phyloP scores from a whole-genome alignment of 1,140 invertebrate genomes.

The Drosophila sp. region DNA sequence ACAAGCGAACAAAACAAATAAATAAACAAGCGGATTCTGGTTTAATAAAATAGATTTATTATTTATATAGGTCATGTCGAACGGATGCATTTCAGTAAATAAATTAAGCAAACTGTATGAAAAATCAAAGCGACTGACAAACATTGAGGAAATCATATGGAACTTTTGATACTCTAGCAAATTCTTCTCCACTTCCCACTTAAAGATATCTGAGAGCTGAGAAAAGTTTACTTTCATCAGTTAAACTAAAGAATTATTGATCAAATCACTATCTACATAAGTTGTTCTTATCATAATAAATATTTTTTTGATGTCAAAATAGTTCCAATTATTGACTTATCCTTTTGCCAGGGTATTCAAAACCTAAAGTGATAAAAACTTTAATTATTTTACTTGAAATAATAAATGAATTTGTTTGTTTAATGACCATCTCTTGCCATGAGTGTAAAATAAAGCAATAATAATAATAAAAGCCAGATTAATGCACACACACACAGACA shows the following conservation, averaged over 20 bases:
- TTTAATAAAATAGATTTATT: constrained; percentile 58
- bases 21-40: constrained; percentile 30
- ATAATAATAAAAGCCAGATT: constrained; percentile 38
- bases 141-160: neutral
- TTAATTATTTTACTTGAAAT: constrained; percentile 7
- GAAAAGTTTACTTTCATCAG: no score
- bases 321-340: neutral
- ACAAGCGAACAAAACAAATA: constrained; percentile 31
- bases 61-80: constrained; percentile 37
- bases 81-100: constrained; percentile 17
- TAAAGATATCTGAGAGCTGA: no score
- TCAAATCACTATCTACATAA: no score
- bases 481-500: constrained; percentile 25
- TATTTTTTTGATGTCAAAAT: no score
- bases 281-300: no score
- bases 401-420: constrained; percentile 5
- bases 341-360: neutral
- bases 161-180: neutral
- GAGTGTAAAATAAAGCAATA: constrained; percentile 6
- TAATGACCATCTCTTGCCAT: neutral
- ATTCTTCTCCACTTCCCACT: no score
- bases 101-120: constrained; percentile 30
- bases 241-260: no score
- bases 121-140: neutral
- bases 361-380: constrained; percentile 5